Evolutionary conservation across 2,113 vertebrate genomes (phyloP).

Genomic region (Scortum barcoo): DNA sequence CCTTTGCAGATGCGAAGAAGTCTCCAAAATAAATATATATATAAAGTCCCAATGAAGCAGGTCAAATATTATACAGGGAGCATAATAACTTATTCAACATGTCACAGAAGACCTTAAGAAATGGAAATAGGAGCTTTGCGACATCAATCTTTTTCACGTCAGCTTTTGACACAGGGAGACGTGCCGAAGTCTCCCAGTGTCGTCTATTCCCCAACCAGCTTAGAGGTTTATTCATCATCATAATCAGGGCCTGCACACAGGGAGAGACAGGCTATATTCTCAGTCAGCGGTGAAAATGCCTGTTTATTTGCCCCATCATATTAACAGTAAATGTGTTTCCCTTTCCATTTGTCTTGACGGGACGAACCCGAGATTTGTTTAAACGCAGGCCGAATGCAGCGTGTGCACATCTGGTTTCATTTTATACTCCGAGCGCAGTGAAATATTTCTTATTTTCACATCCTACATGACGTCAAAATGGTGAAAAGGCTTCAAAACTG

Average conservation of each 20-base stretch:
- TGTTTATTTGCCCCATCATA: neutral
- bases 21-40: neutral
- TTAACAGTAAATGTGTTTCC: neutral
- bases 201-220: neutral
- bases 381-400: neutral
- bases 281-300: slow-evolving; percentile 3
- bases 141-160: slow-evolving; percentile 33
- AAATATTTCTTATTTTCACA: neutral
- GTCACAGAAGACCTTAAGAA: neutral
- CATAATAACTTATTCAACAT: neutral
- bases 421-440: neutral
- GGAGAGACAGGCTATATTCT: neutral
- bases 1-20: neutral
- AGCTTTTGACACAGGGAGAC: neutral
- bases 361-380: neutral
- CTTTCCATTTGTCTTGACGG: neutral
- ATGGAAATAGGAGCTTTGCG: slow-evolving; percentile 4
- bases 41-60: neutral
- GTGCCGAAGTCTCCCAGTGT: neutral
- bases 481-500: neutral
- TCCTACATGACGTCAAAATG: neutral
- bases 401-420: neutral
- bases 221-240: slow-evolving; percentile 12
- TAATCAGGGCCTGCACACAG: slow-evolving; percentile 6
- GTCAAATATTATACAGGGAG: neutral